Conservation (phyloP, 2,113 vertebrate species). For the Rhabdomys dilectus region DNA sequence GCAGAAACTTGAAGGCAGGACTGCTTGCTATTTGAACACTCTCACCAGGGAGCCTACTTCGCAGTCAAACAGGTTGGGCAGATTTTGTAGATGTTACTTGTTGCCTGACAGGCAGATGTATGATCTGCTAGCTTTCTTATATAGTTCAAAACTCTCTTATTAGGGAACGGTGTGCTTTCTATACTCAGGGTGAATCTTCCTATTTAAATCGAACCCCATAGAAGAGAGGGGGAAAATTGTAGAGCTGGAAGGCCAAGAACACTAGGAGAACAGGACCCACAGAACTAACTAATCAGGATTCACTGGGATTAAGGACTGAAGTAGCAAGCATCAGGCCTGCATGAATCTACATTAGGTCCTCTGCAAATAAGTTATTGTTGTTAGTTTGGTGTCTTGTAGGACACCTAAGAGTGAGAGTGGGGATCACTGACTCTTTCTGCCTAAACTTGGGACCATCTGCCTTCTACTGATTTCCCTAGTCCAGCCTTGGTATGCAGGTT, state of each 20-base stretch:
- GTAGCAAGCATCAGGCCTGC: rapidly evolving
- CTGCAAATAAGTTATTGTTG: neutral
- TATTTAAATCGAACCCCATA: neutral
- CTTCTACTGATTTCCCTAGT: neutral
- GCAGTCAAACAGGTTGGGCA: neutral
- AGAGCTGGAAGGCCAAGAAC: neutral
- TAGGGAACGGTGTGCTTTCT: neutral
- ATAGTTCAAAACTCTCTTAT: neutral
- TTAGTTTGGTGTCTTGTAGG: neutral
- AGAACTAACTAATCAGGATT: neutral
- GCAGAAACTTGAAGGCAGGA: neutral
- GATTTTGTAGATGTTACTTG: neutral
- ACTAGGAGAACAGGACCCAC: neutral
- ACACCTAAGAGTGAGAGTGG: neutral
- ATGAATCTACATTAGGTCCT: neutral
- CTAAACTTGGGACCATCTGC: neutral
- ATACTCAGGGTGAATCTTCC: neutral
- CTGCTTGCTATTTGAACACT: neutral
- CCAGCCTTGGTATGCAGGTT: too few species aligned
- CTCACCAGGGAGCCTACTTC: too few species aligned
- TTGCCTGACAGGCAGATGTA: neutral
- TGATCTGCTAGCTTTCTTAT: neutral
- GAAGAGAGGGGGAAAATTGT: neutral
- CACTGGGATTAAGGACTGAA: too few species aligned
- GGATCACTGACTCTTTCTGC: neutral